Percentiles rank a stretch among this genome's conserved stretches.
phyloP scores from a whole-genome alignment of 2,113 vertebrate species.

The Willisornis vidua region DNA sequence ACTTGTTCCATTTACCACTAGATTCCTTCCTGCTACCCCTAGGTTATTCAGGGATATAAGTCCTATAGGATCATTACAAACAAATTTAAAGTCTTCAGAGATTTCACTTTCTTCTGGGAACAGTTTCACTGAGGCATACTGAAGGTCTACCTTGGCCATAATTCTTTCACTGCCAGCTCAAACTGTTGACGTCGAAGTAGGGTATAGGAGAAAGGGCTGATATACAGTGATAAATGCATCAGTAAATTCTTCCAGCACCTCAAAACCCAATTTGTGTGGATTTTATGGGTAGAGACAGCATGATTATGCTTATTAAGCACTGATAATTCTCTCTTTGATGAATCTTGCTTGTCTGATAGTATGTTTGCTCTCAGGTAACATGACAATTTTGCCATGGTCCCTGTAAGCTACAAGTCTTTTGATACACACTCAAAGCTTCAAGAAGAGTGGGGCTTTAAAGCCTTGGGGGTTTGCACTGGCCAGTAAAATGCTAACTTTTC shows the following conservation, averaged over 20 bases:
- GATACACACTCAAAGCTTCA: neutral
- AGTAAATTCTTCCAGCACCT: neutral
- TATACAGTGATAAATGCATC: neutral
- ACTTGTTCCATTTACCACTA: constrained; percentile 36
- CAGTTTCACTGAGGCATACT: neutral
- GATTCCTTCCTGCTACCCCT: neutral
- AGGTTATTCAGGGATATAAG: neutral
- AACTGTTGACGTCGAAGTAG: neutral
- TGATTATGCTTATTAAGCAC: neutral
- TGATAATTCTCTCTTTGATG: neutral
- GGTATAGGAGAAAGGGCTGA: neutral
- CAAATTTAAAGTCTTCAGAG: neutral
- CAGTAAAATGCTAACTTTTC: neutral
- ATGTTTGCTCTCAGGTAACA: neutral
- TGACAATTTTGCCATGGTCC: neutral
- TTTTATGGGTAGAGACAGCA: neutral
- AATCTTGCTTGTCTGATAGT: neutral
- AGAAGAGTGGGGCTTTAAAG: neutral
- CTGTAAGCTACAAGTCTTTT: neutral
- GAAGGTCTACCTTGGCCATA: neutral
- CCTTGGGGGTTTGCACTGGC: neutral
- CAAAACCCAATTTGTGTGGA: neutral
- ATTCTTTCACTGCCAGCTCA: neutral
- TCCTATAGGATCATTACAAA: neutral
- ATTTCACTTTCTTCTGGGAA: neutral